These are phyloP conservation scores for Lepidurus arcticus DNA, from an alignment of 1,140 invertebrate species.

Conservation along the genomic window DNA sequence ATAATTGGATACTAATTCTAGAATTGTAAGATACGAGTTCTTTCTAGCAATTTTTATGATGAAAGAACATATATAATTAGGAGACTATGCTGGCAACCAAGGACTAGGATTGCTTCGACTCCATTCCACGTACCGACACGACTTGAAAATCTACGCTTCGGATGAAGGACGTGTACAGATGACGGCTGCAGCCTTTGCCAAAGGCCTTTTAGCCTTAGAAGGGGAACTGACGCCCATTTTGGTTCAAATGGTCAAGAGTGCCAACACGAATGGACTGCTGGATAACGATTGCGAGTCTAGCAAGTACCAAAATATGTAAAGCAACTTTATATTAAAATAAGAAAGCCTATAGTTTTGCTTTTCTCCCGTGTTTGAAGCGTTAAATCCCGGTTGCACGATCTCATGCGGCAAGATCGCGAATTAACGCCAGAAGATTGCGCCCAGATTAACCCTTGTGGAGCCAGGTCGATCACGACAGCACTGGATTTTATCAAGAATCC, in stretches of 20 bases:
- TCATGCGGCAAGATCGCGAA: slow-evolving; percentile 85
- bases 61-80: slow-evolving; percentile 46
- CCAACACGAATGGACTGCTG: slow-evolving; percentile 94
- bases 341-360: background rate
- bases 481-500: slow-evolving; percentile 96
- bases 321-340: slow-evolving; percentile 34
- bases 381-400: slow-evolving; percentile 85
- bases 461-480: slow-evolving; percentile 78
- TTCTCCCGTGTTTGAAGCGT: slow-evolving; percentile 58
- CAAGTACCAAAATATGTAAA: slow-evolving; percentile 92
- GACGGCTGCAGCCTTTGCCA: slow-evolving; percentile 99
- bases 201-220: slow-evolving; percentile 92
- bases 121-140: slow-evolving; percentile 97
- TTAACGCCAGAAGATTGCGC: slow-evolving; percentile 79
- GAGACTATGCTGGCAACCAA: slow-evolving; percentile 80
- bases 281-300: slow-evolving; percentile 97
- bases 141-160: slow-evolving; percentile 98
- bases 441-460: slow-evolving; percentile 82
- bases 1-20: no score
- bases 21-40: background rate
- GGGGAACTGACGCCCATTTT: slow-evolving; percentile 97
- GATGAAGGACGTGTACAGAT: slow-evolving; percentile 99
- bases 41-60: background rate
- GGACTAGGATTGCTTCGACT: slow-evolving; percentile 86
- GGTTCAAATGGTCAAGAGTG: slow-evolving; percentile 99